Evolutionary conservation across 2,888 invertebrate genomes (phyloP).

Genomic region (Cosmia trapezina): DNA sequence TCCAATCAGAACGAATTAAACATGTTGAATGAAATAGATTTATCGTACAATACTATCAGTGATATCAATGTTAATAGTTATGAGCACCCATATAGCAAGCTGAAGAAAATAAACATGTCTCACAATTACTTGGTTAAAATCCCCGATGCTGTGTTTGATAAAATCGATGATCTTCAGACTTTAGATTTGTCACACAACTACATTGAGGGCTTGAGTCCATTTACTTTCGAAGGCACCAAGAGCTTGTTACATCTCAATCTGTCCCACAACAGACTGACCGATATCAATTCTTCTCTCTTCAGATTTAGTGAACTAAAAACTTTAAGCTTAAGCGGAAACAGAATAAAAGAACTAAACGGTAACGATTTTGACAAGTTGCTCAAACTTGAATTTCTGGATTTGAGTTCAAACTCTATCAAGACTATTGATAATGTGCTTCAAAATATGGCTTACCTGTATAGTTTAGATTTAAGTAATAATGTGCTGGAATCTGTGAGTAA

Average conservation of each 20-base stretch:
- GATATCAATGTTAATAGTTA: constrained; percentile 59
- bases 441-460: constrained; percentile 64
- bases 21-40: constrained; percentile 71
- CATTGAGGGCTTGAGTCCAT: constrained; percentile 67
- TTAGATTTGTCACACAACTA: constrained; percentile 79
- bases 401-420: constrained; percentile 73
- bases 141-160: constrained; percentile 72
- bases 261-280: constrained; percentile 74
- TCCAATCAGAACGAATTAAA: constrained; percentile 65
- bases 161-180: constrained; percentile 67
- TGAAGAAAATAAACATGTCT: constrained; percentile 75
- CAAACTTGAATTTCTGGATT: constrained; percentile 69
- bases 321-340: constrained; percentile 75
- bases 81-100: constrained; percentile 57
- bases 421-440: constrained; percentile 70
- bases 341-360: constrained; percentile 66
- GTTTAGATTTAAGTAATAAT: constrained; percentile 74
- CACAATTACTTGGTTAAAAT: constrained; percentile 74
- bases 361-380: constrained; percentile 72
- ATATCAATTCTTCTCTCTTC: constrained; percentile 75
- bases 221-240: constrained; percentile 78
- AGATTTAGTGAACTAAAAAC: constrained; percentile 73
- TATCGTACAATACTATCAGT: constrained; percentile 77
- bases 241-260: constrained; percentile 73
- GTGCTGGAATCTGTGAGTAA: constrained; percentile 67